Percentiles rank a stretch among this genome's conserved stretches.
Evolutionary conservation across 2,888 invertebrate genomes (phyloP).

Genomic region (Siphlonurus alternatus): DNA sequence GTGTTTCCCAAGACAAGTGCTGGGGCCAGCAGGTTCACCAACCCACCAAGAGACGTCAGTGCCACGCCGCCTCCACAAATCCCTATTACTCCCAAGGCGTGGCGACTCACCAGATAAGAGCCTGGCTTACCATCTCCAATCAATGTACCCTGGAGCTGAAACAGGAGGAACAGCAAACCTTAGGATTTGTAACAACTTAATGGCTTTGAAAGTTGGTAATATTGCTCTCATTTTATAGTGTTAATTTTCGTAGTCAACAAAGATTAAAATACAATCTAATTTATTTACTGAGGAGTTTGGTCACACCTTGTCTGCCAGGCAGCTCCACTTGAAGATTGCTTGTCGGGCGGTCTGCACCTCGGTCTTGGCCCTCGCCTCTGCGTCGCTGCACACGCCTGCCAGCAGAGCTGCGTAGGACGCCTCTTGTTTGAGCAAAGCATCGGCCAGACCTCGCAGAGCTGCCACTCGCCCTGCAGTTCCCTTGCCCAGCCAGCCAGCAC

Average conservation of each 20-base stretch:
- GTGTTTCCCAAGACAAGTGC: neutral
- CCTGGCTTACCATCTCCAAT: neutral
- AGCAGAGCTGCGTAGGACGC: neutral
- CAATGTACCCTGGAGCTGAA: neutral
- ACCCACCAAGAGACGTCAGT: neutral
- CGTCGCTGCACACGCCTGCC: neutral
- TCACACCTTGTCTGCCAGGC: neutral
- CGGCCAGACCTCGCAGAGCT: neutral
- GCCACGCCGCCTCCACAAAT: neutral
- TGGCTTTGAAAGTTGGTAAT: no score
- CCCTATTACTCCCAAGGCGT: neutral
- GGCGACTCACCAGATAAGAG: neutral
- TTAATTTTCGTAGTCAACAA: no score
- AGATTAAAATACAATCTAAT: no score
- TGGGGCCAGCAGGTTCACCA: neutral
- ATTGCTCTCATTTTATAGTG: no score
- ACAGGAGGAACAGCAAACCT: no score
- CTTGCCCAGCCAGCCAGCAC: neutral
- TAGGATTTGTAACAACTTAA: no score
- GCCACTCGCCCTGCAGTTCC: neutral
- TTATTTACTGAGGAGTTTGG: neutral
- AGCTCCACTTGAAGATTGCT: neutral
- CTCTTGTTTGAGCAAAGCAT: neutral
- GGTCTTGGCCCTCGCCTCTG: neutral
- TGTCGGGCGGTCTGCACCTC: neutral